These are phyloP conservation scores for Noctua janthina DNA, from an alignment of 2,888 invertebrate species.

Conservation along the genomic window DNA sequence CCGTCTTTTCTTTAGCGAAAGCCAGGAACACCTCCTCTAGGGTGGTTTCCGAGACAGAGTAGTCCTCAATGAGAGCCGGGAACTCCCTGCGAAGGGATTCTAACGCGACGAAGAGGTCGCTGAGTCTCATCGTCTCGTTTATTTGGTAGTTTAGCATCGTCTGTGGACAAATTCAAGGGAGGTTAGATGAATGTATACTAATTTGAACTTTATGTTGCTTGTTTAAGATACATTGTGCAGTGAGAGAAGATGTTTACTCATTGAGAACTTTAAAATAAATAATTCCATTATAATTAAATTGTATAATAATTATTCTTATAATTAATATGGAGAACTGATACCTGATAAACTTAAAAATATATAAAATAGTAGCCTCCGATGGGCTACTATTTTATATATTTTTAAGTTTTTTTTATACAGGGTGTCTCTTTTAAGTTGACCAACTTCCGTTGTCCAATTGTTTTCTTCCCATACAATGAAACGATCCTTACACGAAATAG, in stretches of 20 bases:
- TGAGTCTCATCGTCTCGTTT: constrained; percentile 90
- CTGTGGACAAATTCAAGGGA: constrained; percentile 72
- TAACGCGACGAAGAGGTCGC: constrained; percentile 91
- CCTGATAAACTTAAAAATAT: too few species aligned
- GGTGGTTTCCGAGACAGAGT: constrained; percentile 94
- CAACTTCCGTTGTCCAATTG: too few species aligned
- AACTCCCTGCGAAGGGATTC: constrained; percentile 87
- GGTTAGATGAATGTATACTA: not conserved
- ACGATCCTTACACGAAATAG: too few species aligned
- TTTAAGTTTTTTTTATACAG: too few species aligned
- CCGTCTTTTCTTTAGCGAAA: constrained; percentile 75
- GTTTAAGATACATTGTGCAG: not conserved
- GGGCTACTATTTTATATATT: too few species aligned
- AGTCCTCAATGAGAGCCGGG: constrained; percentile 92
- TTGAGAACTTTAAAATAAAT: too few species aligned
- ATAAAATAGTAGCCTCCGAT: too few species aligned
- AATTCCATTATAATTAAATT: too few species aligned
- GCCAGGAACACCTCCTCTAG: constrained; percentile 94
- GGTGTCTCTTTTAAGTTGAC: too few species aligned
- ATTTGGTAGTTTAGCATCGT: constrained; percentile 93
- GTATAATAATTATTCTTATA: too few species aligned
- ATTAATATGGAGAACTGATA: too few species aligned
- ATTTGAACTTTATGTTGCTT: not conserved
- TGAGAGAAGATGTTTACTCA: not conserved
- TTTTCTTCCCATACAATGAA: too few species aligned